A percentile compares a stretch with the other conserved stretches of the same genome.
These are phyloP conservation scores for Noctua comes DNA, from an alignment of 2,888 invertebrate genomes.

Conservation along the genomic window DNA sequence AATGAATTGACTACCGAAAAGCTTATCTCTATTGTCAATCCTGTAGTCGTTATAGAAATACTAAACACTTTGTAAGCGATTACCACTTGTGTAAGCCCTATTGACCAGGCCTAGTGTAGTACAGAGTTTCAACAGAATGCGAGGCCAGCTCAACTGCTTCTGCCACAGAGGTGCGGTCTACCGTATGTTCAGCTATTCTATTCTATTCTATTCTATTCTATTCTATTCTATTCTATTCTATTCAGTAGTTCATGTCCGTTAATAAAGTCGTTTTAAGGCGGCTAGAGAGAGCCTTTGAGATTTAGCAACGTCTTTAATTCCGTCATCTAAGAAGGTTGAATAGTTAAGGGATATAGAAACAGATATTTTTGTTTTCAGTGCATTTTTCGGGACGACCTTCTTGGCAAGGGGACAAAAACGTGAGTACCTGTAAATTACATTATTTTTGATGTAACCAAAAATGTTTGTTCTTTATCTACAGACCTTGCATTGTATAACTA, in stretches of 20 bases:
- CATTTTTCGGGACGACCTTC: accelerated
- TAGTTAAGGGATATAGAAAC: neutral
- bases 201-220: too few relatives aligned
- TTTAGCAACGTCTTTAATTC: neutral
- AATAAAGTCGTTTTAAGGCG: neutral
- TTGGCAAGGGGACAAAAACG: accelerated
- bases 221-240: too few relatives aligned
- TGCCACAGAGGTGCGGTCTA: neutral
- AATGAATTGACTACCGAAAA: too few relatives aligned
- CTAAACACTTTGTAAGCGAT: neutral
- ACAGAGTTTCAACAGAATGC: neutral
- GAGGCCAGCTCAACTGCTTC: neutral
- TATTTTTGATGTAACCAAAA: neutral
- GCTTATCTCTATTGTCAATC: neutral
- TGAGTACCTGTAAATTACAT: conserved; percentile 10
- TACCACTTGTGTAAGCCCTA: neutral
- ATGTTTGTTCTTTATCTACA: neutral
- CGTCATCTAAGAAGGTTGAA: neutral
- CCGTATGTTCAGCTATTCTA: neutral
- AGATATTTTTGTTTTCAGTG: conserved; percentile 33
- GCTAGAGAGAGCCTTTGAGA: neutral
- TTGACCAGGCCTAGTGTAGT: neutral
- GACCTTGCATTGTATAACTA: too few relatives aligned
- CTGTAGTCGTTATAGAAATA: neutral
- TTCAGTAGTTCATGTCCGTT: neutral